A percentile compares a stretch with the other conserved stretches of the same genome.
Evolutionary conservation across 2,888 invertebrate genomes (phyloP).

Genomic region (Dioctria linearis): DNA sequence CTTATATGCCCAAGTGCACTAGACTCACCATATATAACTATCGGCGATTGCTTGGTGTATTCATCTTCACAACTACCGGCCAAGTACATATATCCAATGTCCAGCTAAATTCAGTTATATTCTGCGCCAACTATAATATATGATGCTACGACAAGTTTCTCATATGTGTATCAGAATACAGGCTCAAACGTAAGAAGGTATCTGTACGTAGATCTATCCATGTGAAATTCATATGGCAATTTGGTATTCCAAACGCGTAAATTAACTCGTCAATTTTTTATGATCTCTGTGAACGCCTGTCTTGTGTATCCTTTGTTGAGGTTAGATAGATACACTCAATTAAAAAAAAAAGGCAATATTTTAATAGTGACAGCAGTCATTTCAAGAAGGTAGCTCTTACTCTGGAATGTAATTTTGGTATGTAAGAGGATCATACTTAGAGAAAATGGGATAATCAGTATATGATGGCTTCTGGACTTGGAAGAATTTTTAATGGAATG

Average conservation of each 20-base stretch:
- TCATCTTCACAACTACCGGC: constrained; percentile 4
- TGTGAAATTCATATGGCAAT: constrained; percentile 57
- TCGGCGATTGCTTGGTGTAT: background rate
- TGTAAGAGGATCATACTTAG: constrained; percentile 21
- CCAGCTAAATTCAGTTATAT: too few relatives aligned
- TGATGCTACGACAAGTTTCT: constrained; percentile 13
- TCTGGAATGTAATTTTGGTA: constrained; percentile 54
- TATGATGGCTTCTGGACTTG: too few relatives aligned
- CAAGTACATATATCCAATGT: too few relatives aligned
- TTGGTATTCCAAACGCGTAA: constrained; percentile 63
- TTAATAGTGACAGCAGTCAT: constrained; percentile 61
- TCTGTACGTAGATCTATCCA: background rate
- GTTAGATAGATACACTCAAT: background rate
- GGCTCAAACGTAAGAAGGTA: too few relatives aligned
- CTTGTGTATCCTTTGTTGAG: constrained; percentile 11
- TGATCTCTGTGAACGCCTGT: constrained; percentile 57
- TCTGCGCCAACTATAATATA: too few relatives aligned
- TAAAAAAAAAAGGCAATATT: constrained; percentile 5
- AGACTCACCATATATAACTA: constrained; percentile 30
- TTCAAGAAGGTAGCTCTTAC: constrained; percentile 57
- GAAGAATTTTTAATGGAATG: too few relatives aligned
- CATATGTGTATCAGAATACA: constrained; percentile 24
- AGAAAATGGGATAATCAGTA: background rate
- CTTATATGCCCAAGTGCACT: constrained; percentile 5
- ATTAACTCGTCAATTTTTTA: constrained; percentile 64